Conservation (phyloP, 23 tunicate species). For the Oikopleura vanhoeffeni region DNA sequence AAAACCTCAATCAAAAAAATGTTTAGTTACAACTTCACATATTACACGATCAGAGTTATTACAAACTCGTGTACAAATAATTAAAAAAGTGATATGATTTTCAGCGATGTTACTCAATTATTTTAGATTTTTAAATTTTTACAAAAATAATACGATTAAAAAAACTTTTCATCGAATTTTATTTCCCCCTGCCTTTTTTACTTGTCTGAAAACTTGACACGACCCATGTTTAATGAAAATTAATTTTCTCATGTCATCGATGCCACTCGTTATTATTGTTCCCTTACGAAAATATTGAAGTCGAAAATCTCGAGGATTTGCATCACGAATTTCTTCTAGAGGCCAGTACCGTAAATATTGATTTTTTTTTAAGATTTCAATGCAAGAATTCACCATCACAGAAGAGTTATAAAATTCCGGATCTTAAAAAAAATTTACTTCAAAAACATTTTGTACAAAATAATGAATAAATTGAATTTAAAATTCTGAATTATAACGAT, state of each 20-base stretch:
- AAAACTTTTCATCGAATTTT: no score
- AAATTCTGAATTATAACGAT: no score
- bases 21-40: no score
- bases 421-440: neutral
- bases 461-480: no score
- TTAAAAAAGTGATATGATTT: no score
- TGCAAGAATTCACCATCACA: neutral
- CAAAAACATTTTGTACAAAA: no score
- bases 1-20: no score
- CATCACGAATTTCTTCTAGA: neutral
- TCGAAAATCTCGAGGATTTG: neutral
- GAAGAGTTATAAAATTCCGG: neutral
- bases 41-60: no score
- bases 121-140: no score
- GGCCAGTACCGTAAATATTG: neutral
- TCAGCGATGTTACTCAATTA: no score
- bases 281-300: constrained; percentile 12
- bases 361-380: neutral
- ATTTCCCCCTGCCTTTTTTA: neutral
- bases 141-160: no score
- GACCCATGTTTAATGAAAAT: neutral
- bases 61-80: no score
- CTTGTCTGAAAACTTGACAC: neutral
- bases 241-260: neutral
- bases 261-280: neutral